These are phyloP conservation scores for Megastigmus dorsalis DNA, from an alignment of 2,888 invertebrate species.

Conservation along the genomic window DNA sequence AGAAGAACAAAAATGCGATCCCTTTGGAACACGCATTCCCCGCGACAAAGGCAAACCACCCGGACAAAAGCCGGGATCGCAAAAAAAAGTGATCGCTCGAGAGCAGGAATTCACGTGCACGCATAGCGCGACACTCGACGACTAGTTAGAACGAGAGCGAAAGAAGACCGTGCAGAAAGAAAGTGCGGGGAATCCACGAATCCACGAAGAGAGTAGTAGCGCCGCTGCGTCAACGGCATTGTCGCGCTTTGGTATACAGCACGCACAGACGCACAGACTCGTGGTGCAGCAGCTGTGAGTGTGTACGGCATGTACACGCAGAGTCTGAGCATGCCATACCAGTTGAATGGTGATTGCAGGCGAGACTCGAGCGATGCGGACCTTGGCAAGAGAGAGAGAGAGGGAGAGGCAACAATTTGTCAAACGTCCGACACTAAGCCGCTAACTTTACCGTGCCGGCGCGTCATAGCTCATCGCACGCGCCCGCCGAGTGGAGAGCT, in stretches of 20 bases:
- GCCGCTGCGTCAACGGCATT: not conserved
- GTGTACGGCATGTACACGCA: no score
- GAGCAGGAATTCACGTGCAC: slow-evolving; percentile 1
- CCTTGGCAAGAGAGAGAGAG: not conserved
- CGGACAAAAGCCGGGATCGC: not conserved
- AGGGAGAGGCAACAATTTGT: slow-evolving; percentile 62
- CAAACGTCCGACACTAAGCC: slow-evolving; percentile 65
- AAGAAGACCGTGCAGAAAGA: no score
- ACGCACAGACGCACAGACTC: no score
- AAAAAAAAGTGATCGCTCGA: no score
- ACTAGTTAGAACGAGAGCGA: not conserved
- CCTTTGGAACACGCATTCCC: no score
- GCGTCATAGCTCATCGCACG: slow-evolving; percentile 63
- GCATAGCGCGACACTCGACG: slow-evolving; percentile 4
- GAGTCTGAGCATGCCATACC: not conserved
- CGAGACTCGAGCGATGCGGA: not conserved
- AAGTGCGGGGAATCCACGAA: not conserved
- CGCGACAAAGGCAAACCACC: no score
- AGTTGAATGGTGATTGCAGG: slow-evolving; percentile 27
- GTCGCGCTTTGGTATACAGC: no score
- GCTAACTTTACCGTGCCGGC: slow-evolving; percentile 61
- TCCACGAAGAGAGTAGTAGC: not conserved
- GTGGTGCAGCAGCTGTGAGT: not conserved
- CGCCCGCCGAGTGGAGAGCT: no score
- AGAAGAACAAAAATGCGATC: no score